Evolutionary conservation across 2,797 vertebrate species (phyloP), one percentile per base, ranked within the genome.

Genomic region (Malurus leucopterus): DNA sequence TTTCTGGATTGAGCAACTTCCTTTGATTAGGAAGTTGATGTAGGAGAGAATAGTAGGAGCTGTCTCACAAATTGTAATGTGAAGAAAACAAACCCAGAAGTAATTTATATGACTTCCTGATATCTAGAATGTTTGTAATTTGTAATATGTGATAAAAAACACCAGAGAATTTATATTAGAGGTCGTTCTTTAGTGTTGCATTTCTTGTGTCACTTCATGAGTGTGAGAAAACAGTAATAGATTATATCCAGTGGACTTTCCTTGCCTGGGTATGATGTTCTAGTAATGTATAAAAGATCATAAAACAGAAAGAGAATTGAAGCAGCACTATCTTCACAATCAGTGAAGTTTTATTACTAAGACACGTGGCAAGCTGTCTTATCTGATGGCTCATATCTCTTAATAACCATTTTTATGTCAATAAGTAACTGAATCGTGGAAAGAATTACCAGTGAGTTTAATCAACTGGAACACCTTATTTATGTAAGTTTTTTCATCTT

Each of bases 391-490:
- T 91, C 40, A 3, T 92, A 92, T 86, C 47, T 86, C 75, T 96
- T 96, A 84, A 94, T 91, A 93, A 91, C 72, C 65, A 82, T 93
- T 95, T 89, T 92, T 80, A 63, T 88, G 90, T 80, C 80, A 95
- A 51, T 92, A 91, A 94, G 80, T 95, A 94, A 95, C 83, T 88
- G 91, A 88, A 91, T 73, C 68, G 4, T 43, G 71, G 84, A 89
- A 91, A 51, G 65, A 90, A 70, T 91, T 80, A 61, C 81, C 15
- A 49, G 15, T 58, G 64, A 88, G 71, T 84, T 91, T 83, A 80
- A 74, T 86, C 47, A 85, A 19, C 75, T 93, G 78, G 54, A 93
- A 88, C 84, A 84, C 38, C 41, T 77, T 76, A 85, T 76, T 89
- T 88, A 36, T 34, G 27, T 67, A 55, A n/a, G 26, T 68, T 85